Base-by-base conservation (phyloP, 2,888 invertebrate species). In the Euspilapteryx auroguttella region DNA sequence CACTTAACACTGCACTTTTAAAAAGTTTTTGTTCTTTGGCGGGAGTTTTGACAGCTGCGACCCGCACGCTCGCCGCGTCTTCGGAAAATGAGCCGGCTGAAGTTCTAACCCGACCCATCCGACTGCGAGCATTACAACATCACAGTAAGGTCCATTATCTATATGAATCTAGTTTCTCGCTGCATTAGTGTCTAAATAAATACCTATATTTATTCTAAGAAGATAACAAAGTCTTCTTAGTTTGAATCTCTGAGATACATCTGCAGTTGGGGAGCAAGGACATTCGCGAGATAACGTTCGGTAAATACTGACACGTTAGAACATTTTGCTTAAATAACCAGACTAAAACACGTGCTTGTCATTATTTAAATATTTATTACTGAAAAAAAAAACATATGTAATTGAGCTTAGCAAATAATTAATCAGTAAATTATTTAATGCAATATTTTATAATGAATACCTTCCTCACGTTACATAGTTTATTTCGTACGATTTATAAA, bases 321-420 rank as follows among this genome's bases (percentile, higher is more conserved):
- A n/a, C n/a, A n/a, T n/a, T n/a, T n/a, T n/a, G n/a, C n/a, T n/a
- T n/a, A n/a, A n/a, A n/a, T n/a, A n/a, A n/a, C n/a, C n/a, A n/a
- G n/a, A n/a, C n/a, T n/a, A n/a, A n/a, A n/a, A n/a, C n/a, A n/a
- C n/a, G n/a, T n/a, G n/a, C n/a, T n/a, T n/a, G n/a, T 17, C 5
- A 17, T 15, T 29, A 29, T 59, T 61, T 66, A 69, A 66, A 68
- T 64, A 51, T 71, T 71, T 73, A 73, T 66, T 69, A 50, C 63
- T 30, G 31, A 32, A 32, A 30, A 65, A 37, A 38, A 63, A 71
- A 68, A 54, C 63, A 66, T 69, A 68, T 66, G n/a, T n/a, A n/a
- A n/a, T 64, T 69, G 66, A 73, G 64, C 73, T 35, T 68, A 73
- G 69, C 68, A 66, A 68, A 64, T 71, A 66, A 69, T 65, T 64